These are phyloP conservation scores for Cataglyphis rosenhaueri DNA, from an alignment of 2,888 invertebrate species.

Conservation along the genomic window DNA sequence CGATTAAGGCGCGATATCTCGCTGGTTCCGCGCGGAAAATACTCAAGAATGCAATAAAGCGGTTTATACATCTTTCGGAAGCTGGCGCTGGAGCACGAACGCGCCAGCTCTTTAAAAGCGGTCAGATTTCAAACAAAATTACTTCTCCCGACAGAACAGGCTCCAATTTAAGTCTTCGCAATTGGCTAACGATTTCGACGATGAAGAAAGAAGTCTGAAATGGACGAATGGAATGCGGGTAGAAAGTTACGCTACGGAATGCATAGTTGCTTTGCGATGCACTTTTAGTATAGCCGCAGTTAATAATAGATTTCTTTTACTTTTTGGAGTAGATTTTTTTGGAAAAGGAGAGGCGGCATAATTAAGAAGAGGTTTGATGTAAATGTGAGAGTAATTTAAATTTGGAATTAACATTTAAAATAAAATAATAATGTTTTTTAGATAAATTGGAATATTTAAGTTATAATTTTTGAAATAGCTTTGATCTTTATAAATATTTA, in stretches of 20 bases:
- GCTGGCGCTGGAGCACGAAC: conserved; percentile 19
- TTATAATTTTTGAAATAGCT: neutral
- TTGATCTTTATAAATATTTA: neutral
- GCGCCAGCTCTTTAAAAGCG: conserved; percentile 46
- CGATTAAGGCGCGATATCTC: conserved; percentile 49
- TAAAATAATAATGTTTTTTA: neutral
- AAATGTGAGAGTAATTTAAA: neutral
- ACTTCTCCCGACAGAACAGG: conserved; percentile 32
- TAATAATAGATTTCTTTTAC: neutral
- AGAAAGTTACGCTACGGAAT: neutral
- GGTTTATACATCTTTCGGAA: conserved; percentile 44
- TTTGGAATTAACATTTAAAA: neutral
- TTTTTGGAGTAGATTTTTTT: neutral
- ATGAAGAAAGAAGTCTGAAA: conserved; percentile 9
- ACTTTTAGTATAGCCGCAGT: neutral
- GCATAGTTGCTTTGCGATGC: neutral
- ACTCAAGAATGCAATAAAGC: conserved; percentile 51
- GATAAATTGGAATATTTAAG: neutral
- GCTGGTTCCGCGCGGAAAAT: conserved; percentile 23
- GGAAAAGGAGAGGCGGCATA: neutral
- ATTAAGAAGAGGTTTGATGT: neutral
- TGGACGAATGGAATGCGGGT: neutral
- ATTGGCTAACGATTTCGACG: conserved; percentile 22
- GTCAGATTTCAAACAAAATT: conserved; percentile 50
- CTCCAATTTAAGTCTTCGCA: conserved; percentile 41